These are phyloP conservation scores for Drosophila takahashii DNA, from an alignment of 1,140 invertebrate species.

Conservation along the genomic window DNA sequence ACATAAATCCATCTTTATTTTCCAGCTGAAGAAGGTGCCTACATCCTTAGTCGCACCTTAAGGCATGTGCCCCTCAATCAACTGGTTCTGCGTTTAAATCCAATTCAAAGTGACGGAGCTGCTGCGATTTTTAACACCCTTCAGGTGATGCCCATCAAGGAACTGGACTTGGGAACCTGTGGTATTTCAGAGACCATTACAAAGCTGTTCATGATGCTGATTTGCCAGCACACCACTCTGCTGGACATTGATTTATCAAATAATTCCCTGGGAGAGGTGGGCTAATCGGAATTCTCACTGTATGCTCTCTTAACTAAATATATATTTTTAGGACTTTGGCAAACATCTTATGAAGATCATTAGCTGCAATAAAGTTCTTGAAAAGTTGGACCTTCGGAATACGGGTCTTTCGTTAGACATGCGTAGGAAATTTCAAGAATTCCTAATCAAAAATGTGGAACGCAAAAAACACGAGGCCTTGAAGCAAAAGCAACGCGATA, in stretches of 20 bases:
- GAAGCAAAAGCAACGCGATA: slow-evolving; percentile 61
- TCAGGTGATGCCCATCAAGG: slow-evolving; percentile 61
- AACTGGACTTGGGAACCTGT: slow-evolving; percentile 70
- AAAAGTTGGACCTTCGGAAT: slow-evolving; percentile 74
- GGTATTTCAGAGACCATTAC: slow-evolving; percentile 66
- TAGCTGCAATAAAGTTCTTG: slow-evolving; percentile 66
- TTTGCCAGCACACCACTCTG: slow-evolving; percentile 68
- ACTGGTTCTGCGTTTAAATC: slow-evolving; percentile 75
- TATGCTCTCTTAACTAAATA: background rate
- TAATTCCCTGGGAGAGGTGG: slow-evolving; percentile 71
- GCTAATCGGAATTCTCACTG: background rate
- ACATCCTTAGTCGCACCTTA: slow-evolving; percentile 65
- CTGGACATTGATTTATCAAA: slow-evolving; percentile 74
- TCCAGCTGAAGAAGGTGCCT: slow-evolving; percentile 80
- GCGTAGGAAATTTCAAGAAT: slow-evolving; percentile 62
- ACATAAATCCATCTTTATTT: background rate
- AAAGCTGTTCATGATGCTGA: slow-evolving; percentile 75
- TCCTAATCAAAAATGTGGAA: slow-evolving; percentile 63
- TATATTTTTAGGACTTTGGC: slow-evolving; percentile 62
- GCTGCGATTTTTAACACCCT: slow-evolving; percentile 77
- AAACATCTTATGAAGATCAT: slow-evolving; percentile 71
- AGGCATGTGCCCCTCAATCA: slow-evolving; percentile 54
- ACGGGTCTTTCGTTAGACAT: slow-evolving; percentile 59
- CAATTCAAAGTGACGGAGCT: slow-evolving; percentile 79
- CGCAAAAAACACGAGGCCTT: slow-evolving; percentile 53